These are phyloP conservation scores for Bombus fervidus DNA, from an alignment of 1,140 invertebrate genomes.

Conservation along the genomic window DNA sequence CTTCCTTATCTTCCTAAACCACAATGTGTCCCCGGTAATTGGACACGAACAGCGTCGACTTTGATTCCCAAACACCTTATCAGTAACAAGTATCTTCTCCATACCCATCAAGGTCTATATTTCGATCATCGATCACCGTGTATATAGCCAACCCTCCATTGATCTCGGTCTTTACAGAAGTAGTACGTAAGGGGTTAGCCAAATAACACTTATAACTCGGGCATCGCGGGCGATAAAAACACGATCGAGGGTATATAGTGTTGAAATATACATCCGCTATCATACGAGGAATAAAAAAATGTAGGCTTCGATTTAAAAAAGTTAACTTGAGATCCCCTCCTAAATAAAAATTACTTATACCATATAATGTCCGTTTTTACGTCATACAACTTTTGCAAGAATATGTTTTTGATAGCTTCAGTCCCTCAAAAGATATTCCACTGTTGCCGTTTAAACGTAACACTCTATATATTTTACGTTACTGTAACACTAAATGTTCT, in stretches of 20 bases:
- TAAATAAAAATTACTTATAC: no score
- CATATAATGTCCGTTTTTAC: no score
- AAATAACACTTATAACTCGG: conserved; percentile 2
- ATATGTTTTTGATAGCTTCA: no score
- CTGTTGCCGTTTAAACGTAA: no score
- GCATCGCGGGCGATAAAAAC: background rate
- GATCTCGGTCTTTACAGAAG: conserved; percentile 22
- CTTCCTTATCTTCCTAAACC: background rate
- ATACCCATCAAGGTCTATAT: background rate
- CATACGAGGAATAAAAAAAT: no score
- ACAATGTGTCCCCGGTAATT: background rate
- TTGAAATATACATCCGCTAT: no score
- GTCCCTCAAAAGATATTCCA: no score
- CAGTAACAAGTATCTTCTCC: conserved; percentile 6
- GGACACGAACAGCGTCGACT: conserved; percentile 30
- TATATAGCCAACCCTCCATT: background rate
- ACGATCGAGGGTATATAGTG: background rate
- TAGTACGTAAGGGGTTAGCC: conserved; percentile 1
- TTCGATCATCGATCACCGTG: conserved; percentile 29
- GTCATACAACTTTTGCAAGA: no score
- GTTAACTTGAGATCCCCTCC: no score
- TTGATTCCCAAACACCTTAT: background rate
- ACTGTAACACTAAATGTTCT: no score
- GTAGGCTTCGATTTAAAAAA: no score
- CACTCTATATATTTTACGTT: no score